These are phyloP conservation scores for Corvus moneduloides DNA, from an alignment of 2,113 vertebrate genomes.

Conservation along the genomic window DNA sequence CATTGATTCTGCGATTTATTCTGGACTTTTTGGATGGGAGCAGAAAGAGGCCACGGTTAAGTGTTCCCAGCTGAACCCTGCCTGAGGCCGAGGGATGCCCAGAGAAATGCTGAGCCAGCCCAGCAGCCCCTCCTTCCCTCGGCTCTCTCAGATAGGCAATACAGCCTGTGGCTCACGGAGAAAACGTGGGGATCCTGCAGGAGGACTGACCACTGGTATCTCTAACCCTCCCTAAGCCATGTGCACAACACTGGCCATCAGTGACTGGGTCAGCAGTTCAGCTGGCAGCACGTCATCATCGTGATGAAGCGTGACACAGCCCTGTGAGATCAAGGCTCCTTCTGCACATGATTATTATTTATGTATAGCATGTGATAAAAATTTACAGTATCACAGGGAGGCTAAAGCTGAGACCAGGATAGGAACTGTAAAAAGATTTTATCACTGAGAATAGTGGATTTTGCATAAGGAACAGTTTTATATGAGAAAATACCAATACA, in stretches of 20 bases:
- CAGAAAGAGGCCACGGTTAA: not conserved
- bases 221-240: not conserved
- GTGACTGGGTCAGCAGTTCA: not conserved
- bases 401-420: not conserved
- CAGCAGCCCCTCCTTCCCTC: not conserved
- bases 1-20: not conserved
- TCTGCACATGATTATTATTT: constrained; percentile 9
- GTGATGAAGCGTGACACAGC: not conserved
- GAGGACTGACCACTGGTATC: not conserved
- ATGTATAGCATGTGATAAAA: constrained; percentile 14
- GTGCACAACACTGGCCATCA: not conserved
- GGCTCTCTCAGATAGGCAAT: not conserved
- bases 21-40: not conserved
- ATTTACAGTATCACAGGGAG: constrained; percentile 21
- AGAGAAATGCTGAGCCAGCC: not conserved
- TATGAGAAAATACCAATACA: not conserved
- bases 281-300: not conserved
- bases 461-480: constrained; percentile 29
- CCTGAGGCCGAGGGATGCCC: not conserved
- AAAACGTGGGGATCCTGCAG: not conserved
- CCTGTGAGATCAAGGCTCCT: not conserved
- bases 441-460: not conserved
- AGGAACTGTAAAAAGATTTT: constrained; percentile 46
- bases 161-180: not conserved
- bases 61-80: not conserved